Evolutionary conservation across 2,888 invertebrate species (phyloP).

Genomic region (Drosophila neonasuta): DNA sequence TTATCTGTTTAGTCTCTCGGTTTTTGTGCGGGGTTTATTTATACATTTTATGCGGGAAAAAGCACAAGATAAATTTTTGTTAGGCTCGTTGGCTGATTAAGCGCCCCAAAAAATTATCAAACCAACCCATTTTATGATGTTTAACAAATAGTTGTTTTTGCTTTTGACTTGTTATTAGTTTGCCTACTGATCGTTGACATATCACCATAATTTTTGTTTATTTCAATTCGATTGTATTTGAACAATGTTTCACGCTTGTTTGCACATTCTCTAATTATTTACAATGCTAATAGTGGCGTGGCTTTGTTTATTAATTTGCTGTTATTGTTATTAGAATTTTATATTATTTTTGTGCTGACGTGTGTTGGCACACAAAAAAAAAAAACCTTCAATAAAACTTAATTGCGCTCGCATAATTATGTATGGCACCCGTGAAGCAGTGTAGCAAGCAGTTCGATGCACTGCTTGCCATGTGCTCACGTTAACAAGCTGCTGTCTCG

Average conservation of each 20-base stretch:
- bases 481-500: neutral
- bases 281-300: neutral
- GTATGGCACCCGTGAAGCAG: neutral
- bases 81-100: neutral
- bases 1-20: neutral
- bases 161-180: neutral
- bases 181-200: neutral
- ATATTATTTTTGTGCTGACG: neutral
- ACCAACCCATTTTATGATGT: neutral
- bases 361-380: neutral
- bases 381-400: neutral
- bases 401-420: neutral
- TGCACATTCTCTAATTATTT: neutral
- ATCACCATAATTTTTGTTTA: neutral
- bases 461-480: neutral
- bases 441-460: slow-evolving; percentile 5
- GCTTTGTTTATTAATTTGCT: neutral
- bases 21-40: neutral
- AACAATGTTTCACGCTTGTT: neutral
- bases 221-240: slow-evolving; percentile 2
- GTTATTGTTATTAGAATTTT: neutral
- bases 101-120: neutral
- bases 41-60: neutral
- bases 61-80: neutral
- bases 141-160: neutral